Evolutionary conservation across 1,140 invertebrate genomes (phyloP).

Genomic region (Drosophila setifemur): DNA sequence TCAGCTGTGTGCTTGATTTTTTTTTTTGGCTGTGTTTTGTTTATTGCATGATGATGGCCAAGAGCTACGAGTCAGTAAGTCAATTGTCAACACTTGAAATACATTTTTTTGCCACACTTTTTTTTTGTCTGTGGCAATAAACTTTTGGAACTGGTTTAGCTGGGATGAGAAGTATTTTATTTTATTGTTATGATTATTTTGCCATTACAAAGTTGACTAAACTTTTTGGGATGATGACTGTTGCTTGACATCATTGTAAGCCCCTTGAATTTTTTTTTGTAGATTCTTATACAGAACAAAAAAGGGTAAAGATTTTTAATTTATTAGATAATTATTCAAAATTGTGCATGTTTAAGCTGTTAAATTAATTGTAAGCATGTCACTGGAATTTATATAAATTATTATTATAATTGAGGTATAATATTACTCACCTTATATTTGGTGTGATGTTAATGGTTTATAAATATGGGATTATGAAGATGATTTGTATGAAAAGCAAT

Average conservation of each 20-base stretch:
- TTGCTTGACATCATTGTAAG: slow-evolving; percentile 33
- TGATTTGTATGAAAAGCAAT: not conserved
- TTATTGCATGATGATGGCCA: slow-evolving; percentile 30
- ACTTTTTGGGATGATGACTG: slow-evolving; percentile 25
- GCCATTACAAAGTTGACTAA: slow-evolving; percentile 55
- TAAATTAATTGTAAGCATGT: slow-evolving; percentile 13
- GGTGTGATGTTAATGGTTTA: not conserved
- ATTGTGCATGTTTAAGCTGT: not conserved
- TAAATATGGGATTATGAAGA: slow-evolving; percentile 2
- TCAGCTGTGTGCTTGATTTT: too few species aligned
- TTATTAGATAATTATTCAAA: slow-evolving; percentile 13
- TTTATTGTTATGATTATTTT: slow-evolving; percentile 32
- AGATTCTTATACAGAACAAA: not conserved
- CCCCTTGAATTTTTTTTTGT: not conserved
- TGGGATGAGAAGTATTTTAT: slow-evolving; percentile 6
- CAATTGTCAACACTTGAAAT: slow-evolving; percentile 71
- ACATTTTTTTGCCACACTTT: slow-evolving; percentile 11
- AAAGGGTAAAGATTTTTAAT: slow-evolving; percentile 27
- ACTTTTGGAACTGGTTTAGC: slow-evolving; percentile 48
- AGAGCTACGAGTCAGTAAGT: slow-evolving; percentile 70
- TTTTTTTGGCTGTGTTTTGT: slow-evolving; percentile 5
- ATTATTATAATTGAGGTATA: not conserved
- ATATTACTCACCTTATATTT: too few species aligned
- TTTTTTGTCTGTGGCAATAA: slow-evolving; percentile 22
- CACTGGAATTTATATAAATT: not conserved